These are phyloP conservation scores for Rhaphigaster nebulosa DNA, from an alignment of 2,888 invertebrate genomes.

Conservation along the genomic window DNA sequence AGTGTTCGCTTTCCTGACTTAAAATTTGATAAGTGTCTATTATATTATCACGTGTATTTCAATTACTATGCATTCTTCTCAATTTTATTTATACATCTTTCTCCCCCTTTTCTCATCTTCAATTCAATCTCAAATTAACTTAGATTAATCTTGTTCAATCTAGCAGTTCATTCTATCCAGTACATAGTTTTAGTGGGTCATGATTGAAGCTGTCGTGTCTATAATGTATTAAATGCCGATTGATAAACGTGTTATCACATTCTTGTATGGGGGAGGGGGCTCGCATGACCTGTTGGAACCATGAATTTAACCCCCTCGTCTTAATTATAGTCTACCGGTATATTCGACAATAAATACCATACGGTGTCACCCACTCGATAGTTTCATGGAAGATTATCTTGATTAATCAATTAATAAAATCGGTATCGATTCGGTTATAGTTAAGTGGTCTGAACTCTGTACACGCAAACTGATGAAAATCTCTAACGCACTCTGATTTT, in stretches of 20 bases:
- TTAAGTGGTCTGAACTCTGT: background rate
- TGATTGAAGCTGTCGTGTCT: background rate
- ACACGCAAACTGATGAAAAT: background rate
- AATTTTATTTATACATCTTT: too few relatives aligned
- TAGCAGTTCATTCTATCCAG: background rate
- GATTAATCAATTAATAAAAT: background rate
- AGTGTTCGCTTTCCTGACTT: too few relatives aligned
- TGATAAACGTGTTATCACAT: slow-evolving; percentile 6
- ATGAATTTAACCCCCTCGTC: background rate
- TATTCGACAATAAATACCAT: background rate
- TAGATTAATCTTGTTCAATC: background rate
- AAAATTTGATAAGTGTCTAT: too few relatives aligned
- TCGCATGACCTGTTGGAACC: background rate
- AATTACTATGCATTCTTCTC: too few relatives aligned
- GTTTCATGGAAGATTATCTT: slow-evolving; percentile 2
- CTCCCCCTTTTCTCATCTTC: too few relatives aligned
- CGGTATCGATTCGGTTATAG: background rate
- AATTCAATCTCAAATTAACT: too few relatives aligned
- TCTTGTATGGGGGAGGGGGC: background rate
- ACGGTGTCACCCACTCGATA: background rate
- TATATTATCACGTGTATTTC: too few relatives aligned
- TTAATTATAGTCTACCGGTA: background rate
- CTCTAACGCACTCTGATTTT: background rate
- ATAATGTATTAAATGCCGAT: background rate
- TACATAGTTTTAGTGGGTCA: background rate